These are phyloP conservation scores for silkworm (Bombyx mori) DNA, from an alignment of 1,140 invertebrate species.

Conservation along the genomic window DNA sequence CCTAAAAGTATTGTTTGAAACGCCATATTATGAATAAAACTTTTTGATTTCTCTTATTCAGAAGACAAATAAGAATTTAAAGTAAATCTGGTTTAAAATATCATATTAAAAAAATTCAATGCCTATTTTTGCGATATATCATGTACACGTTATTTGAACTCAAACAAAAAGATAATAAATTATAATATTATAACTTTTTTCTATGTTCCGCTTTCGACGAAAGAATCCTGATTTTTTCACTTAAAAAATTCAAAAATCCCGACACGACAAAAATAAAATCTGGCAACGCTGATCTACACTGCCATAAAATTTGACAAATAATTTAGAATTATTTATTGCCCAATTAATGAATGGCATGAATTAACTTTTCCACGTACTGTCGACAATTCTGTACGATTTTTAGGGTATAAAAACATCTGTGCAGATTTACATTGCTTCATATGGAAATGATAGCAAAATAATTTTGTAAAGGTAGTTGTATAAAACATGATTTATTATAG, in stretches of 20 bases:
- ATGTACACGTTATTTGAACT: background rate
- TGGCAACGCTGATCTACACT: background rate
- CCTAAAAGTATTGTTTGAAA: too few relatives aligned
- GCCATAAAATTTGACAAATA: too few relatives aligned
- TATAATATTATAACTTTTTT: slow-evolving; percentile 1
- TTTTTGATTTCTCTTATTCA: background rate
- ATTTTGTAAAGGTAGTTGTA: slow-evolving; percentile 26
- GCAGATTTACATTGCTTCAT: background rate
- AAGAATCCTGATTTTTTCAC: slow-evolving; percentile 5
- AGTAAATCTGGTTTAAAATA: slow-evolving; percentile 1
- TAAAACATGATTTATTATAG: slow-evolving; percentile 65
- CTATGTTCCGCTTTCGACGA: slow-evolving; percentile 3
- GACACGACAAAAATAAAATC: slow-evolving; percentile 3
- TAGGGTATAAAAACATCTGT: background rate
- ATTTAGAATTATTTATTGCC: too few relatives aligned
- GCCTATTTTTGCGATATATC: slow-evolving; percentile 3
- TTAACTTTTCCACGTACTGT: background rate
- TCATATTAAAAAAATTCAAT: slow-evolving; percentile 3
- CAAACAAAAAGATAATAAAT: slow-evolving; percentile 1
- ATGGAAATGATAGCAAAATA: slow-evolving; percentile 1
- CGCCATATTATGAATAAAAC: too few relatives aligned
- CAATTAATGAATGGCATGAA: background rate
- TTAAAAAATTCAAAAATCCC: background rate
- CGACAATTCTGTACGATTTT: background rate
- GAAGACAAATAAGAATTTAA: slow-evolving; percentile 4